Conservation (phyloP, 1,140 invertebrate genomes). For the Lucilia sericata region DNA sequence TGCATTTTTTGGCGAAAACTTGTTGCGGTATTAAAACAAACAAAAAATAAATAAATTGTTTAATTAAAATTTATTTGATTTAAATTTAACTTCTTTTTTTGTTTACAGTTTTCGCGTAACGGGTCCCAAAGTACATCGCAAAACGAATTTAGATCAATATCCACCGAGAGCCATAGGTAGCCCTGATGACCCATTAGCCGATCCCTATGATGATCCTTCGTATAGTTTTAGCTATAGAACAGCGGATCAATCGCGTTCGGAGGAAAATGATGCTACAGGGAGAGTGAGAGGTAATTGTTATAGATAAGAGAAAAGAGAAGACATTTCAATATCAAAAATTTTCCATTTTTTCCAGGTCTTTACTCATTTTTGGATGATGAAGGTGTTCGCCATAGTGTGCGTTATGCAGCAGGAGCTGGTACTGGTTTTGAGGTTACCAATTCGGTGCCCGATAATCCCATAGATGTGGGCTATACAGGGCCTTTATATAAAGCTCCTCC, state of each 20-base stretch:
- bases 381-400: slow-evolving; percentile 78
- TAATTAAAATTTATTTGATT: not conserved
- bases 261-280: slow-evolving; percentile 73
- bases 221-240: slow-evolving; percentile 77
- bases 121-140: slow-evolving; percentile 77
- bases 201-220: slow-evolving; percentile 79
- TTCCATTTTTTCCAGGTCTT: slow-evolving; percentile 65
- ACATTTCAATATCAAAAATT: not conserved
- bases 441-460: slow-evolving; percentile 74
- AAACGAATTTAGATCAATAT: slow-evolving; percentile 76
- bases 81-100: not conserved
- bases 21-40: too few relatives aligned
- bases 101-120: slow-evolving; percentile 72
- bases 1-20: too few relatives aligned
- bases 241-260: slow-evolving; percentile 74
- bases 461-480: slow-evolving; percentile 58
- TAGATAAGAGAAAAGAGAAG: not conserved
- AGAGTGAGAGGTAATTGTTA: slow-evolving; percentile 71
- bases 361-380: slow-evolving; percentile 79
- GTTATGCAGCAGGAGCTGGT: slow-evolving; percentile 78
- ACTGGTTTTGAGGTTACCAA: slow-evolving; percentile 80
- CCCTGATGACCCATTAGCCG: slow-evolving; percentile 76
- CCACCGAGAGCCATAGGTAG: slow-evolving; percentile 72
- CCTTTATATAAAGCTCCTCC: slow-evolving; percentile 63
- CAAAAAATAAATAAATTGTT: not conserved